Conservation (phyloP, 2,888 invertebrate species). For the Lysandra bellargus region DNA sequence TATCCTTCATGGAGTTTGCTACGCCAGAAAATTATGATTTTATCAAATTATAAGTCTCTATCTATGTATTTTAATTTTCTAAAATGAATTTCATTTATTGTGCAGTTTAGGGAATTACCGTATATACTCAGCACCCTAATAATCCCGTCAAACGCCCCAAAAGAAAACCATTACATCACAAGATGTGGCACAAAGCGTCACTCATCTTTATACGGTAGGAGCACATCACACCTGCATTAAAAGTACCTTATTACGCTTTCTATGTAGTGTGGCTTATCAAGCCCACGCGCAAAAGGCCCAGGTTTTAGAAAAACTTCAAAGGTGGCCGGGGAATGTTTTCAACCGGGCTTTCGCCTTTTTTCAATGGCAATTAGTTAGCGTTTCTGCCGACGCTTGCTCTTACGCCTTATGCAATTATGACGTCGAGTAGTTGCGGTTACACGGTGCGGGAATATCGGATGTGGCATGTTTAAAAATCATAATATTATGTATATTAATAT, state of each 20-base stretch:
- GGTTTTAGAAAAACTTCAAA: conserved; percentile 72
- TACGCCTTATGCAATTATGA: conserved; percentile 74
- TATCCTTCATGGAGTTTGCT: not conserved
- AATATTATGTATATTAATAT: too few relatives aligned
- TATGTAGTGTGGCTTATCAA: conserved; percentile 75
- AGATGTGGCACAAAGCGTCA: conserved; percentile 58
- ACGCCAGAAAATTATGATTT: not conserved
- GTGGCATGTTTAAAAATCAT: conserved; percentile 39
- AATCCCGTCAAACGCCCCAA: conserved; percentile 46
- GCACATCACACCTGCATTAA: conserved; percentile 69
- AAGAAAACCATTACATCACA: conserved; percentile 55
- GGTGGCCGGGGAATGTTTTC: conserved; percentile 71
- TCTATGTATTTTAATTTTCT: not conserved
- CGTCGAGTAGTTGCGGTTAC: conserved; percentile 55
- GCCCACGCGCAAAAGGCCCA: conserved; percentile 62
- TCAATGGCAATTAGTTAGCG: conserved; percentile 82
- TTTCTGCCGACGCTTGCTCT: conserved; percentile 64
- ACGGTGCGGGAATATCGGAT: conserved; percentile 41
- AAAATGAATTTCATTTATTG: not conserved
- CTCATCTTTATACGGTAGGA: conserved; percentile 57
- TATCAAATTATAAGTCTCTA: not conserved
- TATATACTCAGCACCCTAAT: conserved; percentile 40
- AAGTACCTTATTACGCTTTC: conserved; percentile 75
- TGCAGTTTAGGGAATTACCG: conserved; percentile 25
- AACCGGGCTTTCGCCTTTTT: conserved; percentile 80